Percentiles rank a stretch among this genome's conserved stretches.
These are phyloP conservation scores for Elmis aenea DNA, from an alignment of 2,888 invertebrate genomes.

Conservation along the genomic window DNA sequence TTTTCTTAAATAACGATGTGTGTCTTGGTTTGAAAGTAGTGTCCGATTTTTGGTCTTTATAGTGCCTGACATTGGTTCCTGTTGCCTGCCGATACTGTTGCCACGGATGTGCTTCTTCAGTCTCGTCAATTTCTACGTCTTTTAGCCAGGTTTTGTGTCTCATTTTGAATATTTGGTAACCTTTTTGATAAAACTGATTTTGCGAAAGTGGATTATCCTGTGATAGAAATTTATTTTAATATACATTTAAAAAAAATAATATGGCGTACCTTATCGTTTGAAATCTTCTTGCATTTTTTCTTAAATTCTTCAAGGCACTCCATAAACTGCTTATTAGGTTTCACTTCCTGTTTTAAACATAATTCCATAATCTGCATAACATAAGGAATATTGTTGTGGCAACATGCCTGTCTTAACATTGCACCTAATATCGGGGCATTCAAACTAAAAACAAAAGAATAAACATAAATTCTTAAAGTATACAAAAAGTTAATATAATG, in stretches of 20 bases:
- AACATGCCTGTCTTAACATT: constrained; percentile 63
- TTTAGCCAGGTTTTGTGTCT: constrained; percentile 49
- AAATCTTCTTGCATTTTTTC: constrained; percentile 51
- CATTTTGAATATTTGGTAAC: constrained; percentile 47
- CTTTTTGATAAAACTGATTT: constrained; percentile 31
- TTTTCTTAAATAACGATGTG: constrained; percentile 36
- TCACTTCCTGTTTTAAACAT: constrained; percentile 56
- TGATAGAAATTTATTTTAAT: constrained; percentile 1
- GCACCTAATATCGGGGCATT: constrained; percentile 73
- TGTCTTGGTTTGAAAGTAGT: constrained; percentile 40
- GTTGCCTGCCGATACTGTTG: constrained; percentile 52
- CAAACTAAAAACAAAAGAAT: constrained; percentile 55
- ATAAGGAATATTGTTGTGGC: constrained; percentile 58
- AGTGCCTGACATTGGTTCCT: constrained; percentile 35
- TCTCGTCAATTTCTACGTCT: constrained; percentile 47
- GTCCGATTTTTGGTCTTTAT: constrained; percentile 32
- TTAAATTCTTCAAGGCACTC: constrained; percentile 60
- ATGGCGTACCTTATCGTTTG: constrained; percentile 49
- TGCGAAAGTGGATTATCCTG: constrained; percentile 14
- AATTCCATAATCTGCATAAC: constrained; percentile 64
- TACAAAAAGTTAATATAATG: too few species aligned
- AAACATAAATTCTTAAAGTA: too few species aligned
- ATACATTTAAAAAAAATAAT: not conserved
- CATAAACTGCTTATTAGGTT: constrained; percentile 58
- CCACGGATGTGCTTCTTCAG: constrained; percentile 58